A percentile compares a stretch with the other conserved stretches of the same genome.
Evolutionary conservation across 64 coral and sea anemone genomes (phyloP).

Genomic region (Dendrophyllia cribrosa): DNA sequence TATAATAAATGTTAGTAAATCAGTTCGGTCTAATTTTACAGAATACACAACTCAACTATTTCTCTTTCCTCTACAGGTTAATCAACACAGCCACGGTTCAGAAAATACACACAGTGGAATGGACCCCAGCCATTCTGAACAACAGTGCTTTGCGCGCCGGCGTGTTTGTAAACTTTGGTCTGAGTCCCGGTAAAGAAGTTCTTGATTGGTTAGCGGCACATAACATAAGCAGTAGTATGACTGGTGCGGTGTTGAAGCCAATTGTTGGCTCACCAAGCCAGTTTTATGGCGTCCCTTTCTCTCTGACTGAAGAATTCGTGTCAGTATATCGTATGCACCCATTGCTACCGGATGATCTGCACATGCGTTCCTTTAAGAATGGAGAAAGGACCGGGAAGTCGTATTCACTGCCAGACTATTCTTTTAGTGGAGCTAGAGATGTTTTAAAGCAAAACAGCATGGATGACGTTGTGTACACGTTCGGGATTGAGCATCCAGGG

Average conservation of each 20-base stretch:
- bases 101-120: slow-evolving; percentile 91
- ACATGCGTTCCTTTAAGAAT: slow-evolving; percentile 26
- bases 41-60: neutral
- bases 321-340: slow-evolving; percentile 90
- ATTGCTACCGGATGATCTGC: slow-evolving; percentile 70
- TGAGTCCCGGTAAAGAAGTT: slow-evolving; percentile 68
- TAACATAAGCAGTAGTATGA: slow-evolving; percentile 50
- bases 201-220: slow-evolving; percentile 51
- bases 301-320: slow-evolving; percentile 84
- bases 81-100: slow-evolving; percentile 73
- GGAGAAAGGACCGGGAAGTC: slow-evolving; percentile 30
- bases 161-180: slow-evolving; percentile 70
- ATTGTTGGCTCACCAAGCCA: slow-evolving; percentile 63
- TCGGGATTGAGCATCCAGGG: slow-evolving; percentile 83
- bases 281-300: slow-evolving; percentile 68
- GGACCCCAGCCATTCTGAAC: slow-evolving; percentile 84
- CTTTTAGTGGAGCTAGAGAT: slow-evolving; percentile 61
- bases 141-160: slow-evolving; percentile 73
- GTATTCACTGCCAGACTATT: slow-evolving; percentile 57
- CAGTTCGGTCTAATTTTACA: neutral
- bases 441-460: slow-evolving; percentile 43
- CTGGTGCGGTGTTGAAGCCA: slow-evolving; percentile 32
- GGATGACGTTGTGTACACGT: slow-evolving; percentile 76
- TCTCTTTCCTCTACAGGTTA: slow-evolving; percentile 26
- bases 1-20: neutral